Base-by-base conservation (phyloP, 2,113 vertebrate genomes). In the Cyphomyrus discorhynchus region DNA sequence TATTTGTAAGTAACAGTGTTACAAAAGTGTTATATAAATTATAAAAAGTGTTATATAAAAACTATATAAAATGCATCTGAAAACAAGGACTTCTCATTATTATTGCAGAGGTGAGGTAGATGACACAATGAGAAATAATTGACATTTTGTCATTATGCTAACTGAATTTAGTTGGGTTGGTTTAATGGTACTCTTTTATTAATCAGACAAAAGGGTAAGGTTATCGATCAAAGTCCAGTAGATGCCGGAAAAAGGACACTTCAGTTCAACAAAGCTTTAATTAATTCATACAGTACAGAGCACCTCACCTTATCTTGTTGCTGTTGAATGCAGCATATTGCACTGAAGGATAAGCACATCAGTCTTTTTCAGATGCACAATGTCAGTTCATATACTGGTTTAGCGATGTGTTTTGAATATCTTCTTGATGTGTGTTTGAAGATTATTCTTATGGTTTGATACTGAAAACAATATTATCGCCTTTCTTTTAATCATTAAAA, bases 181-280 rank as follows among this genome's bases (percentile, higher is more conserved):
- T 86, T 46, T 35, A 90, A 86, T 70, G 45, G 62, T n/a, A 39
- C 83, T 70, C 56, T 58, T 86, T 70, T 86, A 90, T 86, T 90
- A 86, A 56, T 90, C 58, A 86, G 31, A 90, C 56, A 52, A 35
- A 58, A 35, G 53, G 89, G 24, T 56, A 47, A 45, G 47, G 56
- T 84, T 90, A 90, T 90, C 83, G 62, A 86, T 90, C 89, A 90
- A 90, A 70, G 83, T 86, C 56, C 39, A 90, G 53, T 50, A 62
- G 83, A 70, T 90, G 46, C 56, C 86, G 83, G 83, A 56, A 66
- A 86, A 90, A 74, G 56, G 56, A 70, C 83, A 86, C 56, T 56
- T 27, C 42, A 86, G 13, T 86, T 86, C 42, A 31, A 50, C 89
- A 90, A 86, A 66, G 83, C 89, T 49, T 27, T 86, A 90, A 90